Percentiles rank a stretch among this genome's conserved stretches.
Conservation (phyloP, 2,888 invertebrate genomes). For the Sepiola atlantica region DNA sequence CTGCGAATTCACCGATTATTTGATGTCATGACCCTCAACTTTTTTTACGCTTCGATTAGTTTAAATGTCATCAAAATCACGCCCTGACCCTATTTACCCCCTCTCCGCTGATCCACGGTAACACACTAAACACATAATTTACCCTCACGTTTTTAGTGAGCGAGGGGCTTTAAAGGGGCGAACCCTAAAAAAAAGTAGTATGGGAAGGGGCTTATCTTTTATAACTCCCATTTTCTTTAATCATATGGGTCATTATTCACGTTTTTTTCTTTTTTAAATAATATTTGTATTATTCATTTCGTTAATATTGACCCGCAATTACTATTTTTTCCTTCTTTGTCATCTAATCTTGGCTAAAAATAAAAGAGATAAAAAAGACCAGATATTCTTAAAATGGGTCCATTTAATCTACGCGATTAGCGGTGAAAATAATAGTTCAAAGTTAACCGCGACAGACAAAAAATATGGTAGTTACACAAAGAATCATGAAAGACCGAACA, state of each 20-base stretch:
- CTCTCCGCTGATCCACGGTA: not conserved
- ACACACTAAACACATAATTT: not conserved
- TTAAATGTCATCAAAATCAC: not conserved
- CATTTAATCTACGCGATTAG: too few relatives aligned
- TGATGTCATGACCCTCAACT: not conserved
- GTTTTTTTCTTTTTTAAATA: not conserved
- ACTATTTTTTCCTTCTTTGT: not conserved
- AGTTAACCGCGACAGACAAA: too few relatives aligned
- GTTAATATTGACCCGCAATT: not conserved
- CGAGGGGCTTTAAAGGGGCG: not conserved
- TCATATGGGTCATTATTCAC: not conserved
- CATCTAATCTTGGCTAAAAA: not conserved
- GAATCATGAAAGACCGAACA: too few relatives aligned
- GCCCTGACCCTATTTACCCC: not conserved
- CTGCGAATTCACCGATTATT: not conserved
- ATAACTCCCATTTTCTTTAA: not conserved
- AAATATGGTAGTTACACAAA: too few relatives aligned
- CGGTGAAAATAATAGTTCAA: too few relatives aligned
- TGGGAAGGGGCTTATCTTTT: not conserved
- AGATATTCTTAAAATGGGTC: not conserved
- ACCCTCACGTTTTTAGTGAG: not conserved
- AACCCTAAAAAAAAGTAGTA: not conserved
- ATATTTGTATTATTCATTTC: not conserved
- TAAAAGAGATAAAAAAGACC: not conserved
- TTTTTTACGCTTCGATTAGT: not conserved